Base-by-base conservation (phyloP, 2,888 invertebrate genomes). In the Synergus gifuensis region DNA sequence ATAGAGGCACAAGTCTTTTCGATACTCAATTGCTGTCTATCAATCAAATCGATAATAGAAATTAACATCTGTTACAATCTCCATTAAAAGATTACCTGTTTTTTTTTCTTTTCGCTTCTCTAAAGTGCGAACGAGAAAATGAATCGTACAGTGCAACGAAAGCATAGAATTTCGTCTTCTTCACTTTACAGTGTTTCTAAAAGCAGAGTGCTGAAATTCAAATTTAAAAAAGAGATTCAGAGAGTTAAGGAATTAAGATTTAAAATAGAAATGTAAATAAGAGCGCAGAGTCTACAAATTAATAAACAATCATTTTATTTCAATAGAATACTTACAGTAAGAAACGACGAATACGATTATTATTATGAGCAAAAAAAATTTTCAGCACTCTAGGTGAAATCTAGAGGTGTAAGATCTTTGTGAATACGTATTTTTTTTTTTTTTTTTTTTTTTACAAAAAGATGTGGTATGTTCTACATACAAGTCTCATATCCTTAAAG, bases 151-250 rank as follows among this genome's bases (percentile, higher is more conserved):
- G 66, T 69, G 63, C 73, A 76, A 60, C 73, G 77, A 63, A 78
- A 76, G 73, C 62, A 76, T 40, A 60, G n/a, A 78, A 79, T 81
- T 80, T 73, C 16, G 11, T 54, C 40, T 87, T 85, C 87, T 76
- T 82, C 83, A 84, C 85, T 88, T 88, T 86, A 87, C 87, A 87
- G 86, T 86, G 84, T 80, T 82, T 67, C 80, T 83, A 11, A 76
- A 78, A 46, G 40, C 81, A 85, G 83, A 87, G 85, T 84, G 82
- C 87, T 86, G 85, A 86, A 85, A 80, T 83, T 79, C 73, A 28
- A 60, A 84, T 78, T 83, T 81, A 76, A 83, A 83, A 78, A 79
- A 84, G 76, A 58, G 62, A 67, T 80, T 81, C 81, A 81, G 79
- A 79, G 73, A 36, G 0, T 36, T 36, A 36, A 36, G 36, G 36